These are phyloP conservation scores for Merodon equestris DNA, from an alignment of 2,888 invertebrate species.

Conservation along the genomic window DNA sequence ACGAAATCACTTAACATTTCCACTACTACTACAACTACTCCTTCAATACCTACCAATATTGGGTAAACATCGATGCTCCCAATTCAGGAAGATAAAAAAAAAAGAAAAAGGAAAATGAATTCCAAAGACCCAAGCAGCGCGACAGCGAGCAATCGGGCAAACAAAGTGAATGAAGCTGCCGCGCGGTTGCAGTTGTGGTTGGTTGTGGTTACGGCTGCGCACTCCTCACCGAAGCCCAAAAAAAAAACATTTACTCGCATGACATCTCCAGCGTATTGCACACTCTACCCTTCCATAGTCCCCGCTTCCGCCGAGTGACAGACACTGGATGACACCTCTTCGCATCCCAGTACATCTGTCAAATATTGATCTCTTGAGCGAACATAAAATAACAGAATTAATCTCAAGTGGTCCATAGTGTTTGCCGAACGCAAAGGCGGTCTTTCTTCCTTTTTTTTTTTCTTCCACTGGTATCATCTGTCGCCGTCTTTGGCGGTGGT, in stretches of 20 bases:
- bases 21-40: slow-evolving; percentile 58
- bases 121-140: slow-evolving; percentile 4
- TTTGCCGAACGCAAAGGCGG: slow-evolving; percentile 54
- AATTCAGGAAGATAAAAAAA: slow-evolving; percentile 41
- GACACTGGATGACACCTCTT: slow-evolving; percentile 11
- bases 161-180: slow-evolving; percentile 31
- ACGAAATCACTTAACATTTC: slow-evolving; percentile 70
- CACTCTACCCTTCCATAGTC: slow-evolving; percentile 23
- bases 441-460: slow-evolving; percentile 36
- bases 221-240: slow-evolving; percentile 60
- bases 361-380: slow-evolving; percentile 66
- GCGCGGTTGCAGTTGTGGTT: slow-evolving; percentile 17
- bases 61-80: slow-evolving; percentile 68
- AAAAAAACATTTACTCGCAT: slow-evolving; percentile 36
- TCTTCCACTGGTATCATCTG: background rate
- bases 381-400: slow-evolving; percentile 69
- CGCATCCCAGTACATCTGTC: slow-evolving; percentile 53
- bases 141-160: slow-evolving; percentile 27
- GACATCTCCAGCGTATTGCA: slow-evolving; percentile 58
- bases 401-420: slow-evolving; percentile 67
- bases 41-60: slow-evolving; percentile 47
- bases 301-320: slow-evolving; percentile 1
- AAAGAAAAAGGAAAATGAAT: background rate
- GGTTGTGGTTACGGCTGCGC: slow-evolving; percentile 35
- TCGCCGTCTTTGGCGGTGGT: slow-evolving; percentile 2